Base-by-base conservation (phyloP, 2,113 vertebrate genomes). In the Saccopteryx bilineata region DNA sequence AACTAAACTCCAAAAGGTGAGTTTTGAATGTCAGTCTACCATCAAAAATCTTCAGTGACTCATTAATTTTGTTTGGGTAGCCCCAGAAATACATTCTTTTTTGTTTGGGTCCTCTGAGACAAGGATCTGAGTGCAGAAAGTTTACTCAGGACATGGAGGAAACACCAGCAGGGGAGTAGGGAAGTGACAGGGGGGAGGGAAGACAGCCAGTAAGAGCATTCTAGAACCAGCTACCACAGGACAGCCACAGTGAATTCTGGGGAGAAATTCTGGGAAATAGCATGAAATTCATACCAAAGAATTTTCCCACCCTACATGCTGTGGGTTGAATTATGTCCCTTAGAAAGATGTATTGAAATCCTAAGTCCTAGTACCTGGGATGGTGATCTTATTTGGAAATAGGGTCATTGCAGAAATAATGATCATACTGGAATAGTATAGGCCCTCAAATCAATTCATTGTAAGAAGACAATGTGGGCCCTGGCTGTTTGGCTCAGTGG, bases 1-100 rank as follows among this genome's bases (percentile, higher is more conserved):
- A 68, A 82, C 9, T 60, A 31, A 94, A 76, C 24, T 69, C 31
- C 4, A 88, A 68, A 95, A 33, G 39, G 15, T n/a, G 7, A 93
- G 13, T 68, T 71, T 75, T 86, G 18, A 66, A 60, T 58, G 17
- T 65, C 61, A 68, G 7, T 9, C 52, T 5, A 82, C n/a, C 39
- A 46, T 52, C 1, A 81, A 87, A 95, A 86, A 33, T 92, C 39
- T 63, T 86, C 63, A 74, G 58, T 79, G 33, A 86, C 46, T 81
- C 21, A 15, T 50, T 56, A 54, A 65, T 65, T 74, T 82, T 74
- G 19, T 65, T 60, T 33, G 63, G 12, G 8, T 31, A 65, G 17
- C 28, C 33, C 33, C 80, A 80, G 33, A 90, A 86, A 80, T 18
- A 71, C 52, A 31, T 52, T 24, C 26, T 31, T 66, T 82, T 97